Evolutionary conservation across 2,113 vertebrate species (phyloP).

Genomic region (Eira barbara): DNA sequence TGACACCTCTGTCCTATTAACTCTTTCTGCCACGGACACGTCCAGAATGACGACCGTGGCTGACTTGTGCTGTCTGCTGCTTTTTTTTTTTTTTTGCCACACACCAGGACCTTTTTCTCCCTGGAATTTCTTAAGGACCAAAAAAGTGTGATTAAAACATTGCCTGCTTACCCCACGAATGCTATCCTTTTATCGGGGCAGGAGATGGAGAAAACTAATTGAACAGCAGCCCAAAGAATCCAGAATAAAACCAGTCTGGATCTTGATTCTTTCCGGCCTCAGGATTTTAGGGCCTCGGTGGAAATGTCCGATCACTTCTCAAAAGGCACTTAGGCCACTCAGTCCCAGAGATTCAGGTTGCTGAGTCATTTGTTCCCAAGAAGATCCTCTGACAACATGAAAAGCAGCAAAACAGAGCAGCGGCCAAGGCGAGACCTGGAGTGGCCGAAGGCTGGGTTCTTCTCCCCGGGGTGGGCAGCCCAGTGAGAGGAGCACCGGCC

Average conservation of each 20-base stretch:
- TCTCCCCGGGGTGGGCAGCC: neutral
- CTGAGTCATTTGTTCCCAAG: constrained; percentile 77
- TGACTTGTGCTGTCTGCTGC: neutral
- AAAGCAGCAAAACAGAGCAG: constrained; percentile 40
- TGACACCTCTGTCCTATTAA: constrained; percentile 38
- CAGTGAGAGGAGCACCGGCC: neutral
- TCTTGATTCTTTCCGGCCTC: neutral
- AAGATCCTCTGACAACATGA: constrained; percentile 63
- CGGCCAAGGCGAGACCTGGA: neutral
- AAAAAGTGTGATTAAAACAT: constrained; percentile 58
- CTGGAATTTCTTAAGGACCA: constrained; percentile 61
- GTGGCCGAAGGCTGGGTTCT: neutral
- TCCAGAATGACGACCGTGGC: neutral
- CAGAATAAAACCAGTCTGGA: neutral
- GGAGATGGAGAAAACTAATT: neutral
- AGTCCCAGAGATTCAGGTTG: constrained; percentile 49
- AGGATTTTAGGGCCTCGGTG: neutral
- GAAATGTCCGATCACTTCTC: neutral
- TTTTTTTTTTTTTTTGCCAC: neutral
- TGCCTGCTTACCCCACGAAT: constrained; percentile 7
- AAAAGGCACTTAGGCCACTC: constrained; percentile 14
- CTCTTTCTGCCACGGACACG: constrained; percentile 47
- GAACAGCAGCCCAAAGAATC: neutral
- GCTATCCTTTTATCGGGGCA: neutral
- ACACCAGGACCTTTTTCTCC: constrained; percentile 46